A percentile compares a stretch with the other conserved stretches of the same genome.
Evolutionary conservation across 2,113 vertebrate species (phyloP).

Genomic region (Vidua macroura): DNA sequence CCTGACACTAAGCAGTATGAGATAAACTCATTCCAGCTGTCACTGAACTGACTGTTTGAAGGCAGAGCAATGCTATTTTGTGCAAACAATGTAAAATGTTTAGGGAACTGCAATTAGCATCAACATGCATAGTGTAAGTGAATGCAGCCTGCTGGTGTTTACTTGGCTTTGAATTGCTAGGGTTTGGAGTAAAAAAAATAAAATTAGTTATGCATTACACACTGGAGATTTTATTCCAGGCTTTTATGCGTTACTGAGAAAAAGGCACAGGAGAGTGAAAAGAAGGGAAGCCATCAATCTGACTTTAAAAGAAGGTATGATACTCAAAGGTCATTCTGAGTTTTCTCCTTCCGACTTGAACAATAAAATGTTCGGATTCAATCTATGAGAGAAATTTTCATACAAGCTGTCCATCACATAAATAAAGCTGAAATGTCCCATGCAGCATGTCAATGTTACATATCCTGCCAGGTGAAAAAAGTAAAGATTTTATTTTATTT

Average conservation of each 20-base stretch:
- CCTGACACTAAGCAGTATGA: slow-evolving; percentile 71
- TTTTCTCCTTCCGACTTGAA: background rate
- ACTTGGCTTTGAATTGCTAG: slow-evolving; percentile 58
- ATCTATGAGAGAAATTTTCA: background rate
- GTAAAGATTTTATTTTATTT: background rate
- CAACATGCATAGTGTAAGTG: slow-evolving; percentile 66
- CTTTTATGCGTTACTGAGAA: background rate
- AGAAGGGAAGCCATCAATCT: background rate
- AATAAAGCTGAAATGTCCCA: background rate
- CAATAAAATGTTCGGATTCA: background rate
- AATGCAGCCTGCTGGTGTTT: slow-evolving; percentile 75
- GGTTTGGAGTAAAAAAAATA: slow-evolving; percentile 61
- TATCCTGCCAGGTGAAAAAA: background rate
- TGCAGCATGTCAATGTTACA: background rate
- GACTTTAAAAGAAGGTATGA: slow-evolving; percentile 4
- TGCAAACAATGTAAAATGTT: slow-evolving; percentile 74
- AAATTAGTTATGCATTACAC: slow-evolving; percentile 50
- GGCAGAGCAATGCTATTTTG: slow-evolving; percentile 68
- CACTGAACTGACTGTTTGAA: slow-evolving; percentile 68
- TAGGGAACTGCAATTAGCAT: slow-evolving; percentile 75
- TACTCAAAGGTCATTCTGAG: background rate
- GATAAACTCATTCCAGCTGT: slow-evolving; percentile 70
- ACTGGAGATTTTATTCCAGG: slow-evolving; percentile 42
- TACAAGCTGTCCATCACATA: background rate
- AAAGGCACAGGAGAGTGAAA: slow-evolving; percentile 23